Percentiles rank a stretch among this genome's conserved stretches.
phyloP scores from a whole-genome alignment of 2,113 vertebrate species.

The Piprites chloris region DNA sequence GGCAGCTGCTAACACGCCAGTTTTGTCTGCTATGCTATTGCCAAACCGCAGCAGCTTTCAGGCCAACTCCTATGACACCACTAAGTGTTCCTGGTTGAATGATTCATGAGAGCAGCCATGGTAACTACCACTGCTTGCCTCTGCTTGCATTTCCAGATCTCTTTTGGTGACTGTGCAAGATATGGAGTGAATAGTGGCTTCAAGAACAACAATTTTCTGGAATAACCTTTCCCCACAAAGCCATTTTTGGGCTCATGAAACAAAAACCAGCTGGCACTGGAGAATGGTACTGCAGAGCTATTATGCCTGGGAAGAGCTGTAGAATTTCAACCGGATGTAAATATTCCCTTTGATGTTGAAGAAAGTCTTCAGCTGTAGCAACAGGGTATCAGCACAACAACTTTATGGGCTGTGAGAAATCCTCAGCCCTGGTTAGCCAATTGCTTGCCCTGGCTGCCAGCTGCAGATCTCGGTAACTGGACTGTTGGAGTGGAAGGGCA shows the following conservation, averaged over 20 bases:
- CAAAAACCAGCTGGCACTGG: background rate
- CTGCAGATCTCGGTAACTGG: background rate
- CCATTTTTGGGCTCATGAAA: background rate
- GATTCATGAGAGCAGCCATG: background rate
- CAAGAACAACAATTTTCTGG: background rate
- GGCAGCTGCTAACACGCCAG: accelerated
- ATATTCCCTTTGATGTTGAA: background rate
- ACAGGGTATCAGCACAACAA: accelerated
- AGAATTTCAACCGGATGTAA: background rate
- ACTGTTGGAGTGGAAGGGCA: background rate
- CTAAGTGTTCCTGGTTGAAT: background rate
- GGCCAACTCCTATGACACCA: background rate
- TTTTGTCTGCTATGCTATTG: background rate
- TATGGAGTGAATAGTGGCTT: background rate
- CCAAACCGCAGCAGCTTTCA: background rate
- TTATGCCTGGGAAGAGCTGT: background rate
- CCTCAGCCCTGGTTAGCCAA: background rate
- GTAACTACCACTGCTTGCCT: background rate
- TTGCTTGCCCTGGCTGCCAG: background rate
- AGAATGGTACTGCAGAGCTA: background rate
- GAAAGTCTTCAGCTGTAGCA: background rate
- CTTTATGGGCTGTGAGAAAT: background rate
- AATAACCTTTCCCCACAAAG: background rate
- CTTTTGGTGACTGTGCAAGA: background rate
- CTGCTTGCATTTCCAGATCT: background rate